These are phyloP conservation scores for Scaptomyza montana DNA, from an alignment of 1,140 invertebrate genomes.

Conservation along the genomic window DNA sequence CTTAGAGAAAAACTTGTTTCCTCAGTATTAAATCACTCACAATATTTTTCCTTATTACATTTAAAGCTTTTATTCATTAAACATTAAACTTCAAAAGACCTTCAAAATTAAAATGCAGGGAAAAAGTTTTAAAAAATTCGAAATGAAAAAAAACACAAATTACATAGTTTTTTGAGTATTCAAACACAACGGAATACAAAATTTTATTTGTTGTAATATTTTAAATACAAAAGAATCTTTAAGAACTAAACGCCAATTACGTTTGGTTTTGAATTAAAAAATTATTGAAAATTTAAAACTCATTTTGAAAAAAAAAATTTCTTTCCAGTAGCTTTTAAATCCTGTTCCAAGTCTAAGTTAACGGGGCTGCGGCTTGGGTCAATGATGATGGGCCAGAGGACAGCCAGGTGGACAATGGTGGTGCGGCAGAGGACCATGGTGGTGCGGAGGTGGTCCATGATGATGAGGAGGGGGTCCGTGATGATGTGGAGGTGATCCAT, in stretches of 20 bases:
- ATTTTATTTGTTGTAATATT: neutral
- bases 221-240: neutral
- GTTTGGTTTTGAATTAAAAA: neutral
- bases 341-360: conserved; percentile 3
- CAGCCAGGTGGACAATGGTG: conserved; percentile 28
- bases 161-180: neutral
- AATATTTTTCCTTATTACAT: too few relatives aligned
- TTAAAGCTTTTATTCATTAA: too few relatives aligned
- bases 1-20: too few relatives aligned
- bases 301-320: neutral
- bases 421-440: conserved; percentile 23
- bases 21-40: too few relatives aligned
- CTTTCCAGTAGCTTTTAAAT: neutral
- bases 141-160: neutral
- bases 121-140: neutral
- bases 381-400: conserved; percentile 30
- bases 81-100: too few relatives aligned
- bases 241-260: neutral
- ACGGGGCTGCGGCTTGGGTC: conserved; percentile 46
- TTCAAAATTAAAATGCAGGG: too few relatives aligned
- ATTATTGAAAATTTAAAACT: neutral
- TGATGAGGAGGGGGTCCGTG: conserved; percentile 16
- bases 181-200: neutral
- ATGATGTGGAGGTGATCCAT: conserved; percentile 19
- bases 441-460: conserved; percentile 19